These are phyloP conservation scores for Dicaeum eximium DNA, from an alignment of 2,113 vertebrate species.

Conservation along the genomic window DNA sequence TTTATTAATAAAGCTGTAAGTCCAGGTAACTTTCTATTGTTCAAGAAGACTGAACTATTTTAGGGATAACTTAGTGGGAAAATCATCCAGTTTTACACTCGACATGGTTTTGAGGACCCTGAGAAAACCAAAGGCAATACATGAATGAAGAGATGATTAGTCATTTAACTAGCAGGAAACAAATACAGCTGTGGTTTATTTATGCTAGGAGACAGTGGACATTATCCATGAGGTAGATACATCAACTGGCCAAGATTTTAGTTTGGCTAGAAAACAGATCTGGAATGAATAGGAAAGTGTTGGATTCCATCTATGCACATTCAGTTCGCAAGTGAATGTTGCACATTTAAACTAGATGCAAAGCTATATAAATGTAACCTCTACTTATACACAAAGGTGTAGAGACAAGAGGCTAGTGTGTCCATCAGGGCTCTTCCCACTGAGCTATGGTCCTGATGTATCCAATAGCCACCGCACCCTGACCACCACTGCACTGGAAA, in stretches of 20 bases:
- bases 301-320: not conserved
- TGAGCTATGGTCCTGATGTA: not conserved
- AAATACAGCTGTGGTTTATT: not conserved
- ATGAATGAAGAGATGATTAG: not conserved
- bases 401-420: not conserved
- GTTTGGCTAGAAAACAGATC: not conserved
- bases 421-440: not conserved
- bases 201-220: not conserved
- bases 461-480: not conserved
- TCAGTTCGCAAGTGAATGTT: not conserved
- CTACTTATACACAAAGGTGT: not conserved
- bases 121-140: not conserved
- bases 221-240: not conserved
- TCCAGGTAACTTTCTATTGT: not conserved
- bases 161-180: not conserved
- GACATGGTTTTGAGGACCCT: not conserved
- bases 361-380: not conserved
- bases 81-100: not conserved
- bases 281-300: not conserved
- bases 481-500: not conserved
- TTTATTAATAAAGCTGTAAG: not conserved
- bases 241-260: not conserved
- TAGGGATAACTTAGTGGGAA: not conserved
- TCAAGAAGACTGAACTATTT: not conserved
- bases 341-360: not conserved